Base-by-base conservation (phyloP, 2,797 vertebrate genomes). In the Yasuhikotakia modesta region DNA sequence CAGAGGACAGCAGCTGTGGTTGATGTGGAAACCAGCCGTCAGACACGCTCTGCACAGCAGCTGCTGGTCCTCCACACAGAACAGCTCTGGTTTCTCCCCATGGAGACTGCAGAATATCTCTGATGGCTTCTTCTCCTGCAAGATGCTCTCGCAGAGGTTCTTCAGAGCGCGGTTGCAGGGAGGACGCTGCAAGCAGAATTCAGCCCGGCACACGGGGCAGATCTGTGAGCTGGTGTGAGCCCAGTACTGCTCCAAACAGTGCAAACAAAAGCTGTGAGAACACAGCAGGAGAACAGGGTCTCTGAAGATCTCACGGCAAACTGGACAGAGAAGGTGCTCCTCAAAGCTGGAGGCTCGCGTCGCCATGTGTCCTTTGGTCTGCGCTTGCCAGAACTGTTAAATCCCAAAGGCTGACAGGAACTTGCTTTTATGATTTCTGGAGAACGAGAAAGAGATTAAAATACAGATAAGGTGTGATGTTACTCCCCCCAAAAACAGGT, bases 181-280 rank as follows among this genome's bases (percentile, higher is more conserved):
- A 12, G 75, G 80, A 48, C 30, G 52, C 2, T 79, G 35, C 63
- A 80, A 27, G 16, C 72, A 69, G 13, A 65, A 85, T 5, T 50
- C 78, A 1, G 43, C 45, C 55, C 84, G 71, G 46, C 84, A 85
- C 3, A 82, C 64, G 0, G 84, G 84, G 19, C 84, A 85, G 13
- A 58, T 68, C 17, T 27, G 71, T 0, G 50, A 52, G 30, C 46
- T 55, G 19, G 77, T 72, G 22, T 66, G 82, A 3, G 89, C 86
- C 92, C 93, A 93, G 66, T 85, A 91, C 0, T 87, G 77, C 64
- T 81, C 85, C 78, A 94, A 82, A 45, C 93, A 94, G 5, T 22
- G 76, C 50, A 86, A 89, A 85, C 92, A 94, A 85, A 94, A 93
- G 86, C 92, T 94, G 87, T 94, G 93, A 22, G 92, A 91, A 52